phyloP scores from a whole-genome alignment of 2,888 invertebrate species.

The Pemphredon lugubris region DNA sequence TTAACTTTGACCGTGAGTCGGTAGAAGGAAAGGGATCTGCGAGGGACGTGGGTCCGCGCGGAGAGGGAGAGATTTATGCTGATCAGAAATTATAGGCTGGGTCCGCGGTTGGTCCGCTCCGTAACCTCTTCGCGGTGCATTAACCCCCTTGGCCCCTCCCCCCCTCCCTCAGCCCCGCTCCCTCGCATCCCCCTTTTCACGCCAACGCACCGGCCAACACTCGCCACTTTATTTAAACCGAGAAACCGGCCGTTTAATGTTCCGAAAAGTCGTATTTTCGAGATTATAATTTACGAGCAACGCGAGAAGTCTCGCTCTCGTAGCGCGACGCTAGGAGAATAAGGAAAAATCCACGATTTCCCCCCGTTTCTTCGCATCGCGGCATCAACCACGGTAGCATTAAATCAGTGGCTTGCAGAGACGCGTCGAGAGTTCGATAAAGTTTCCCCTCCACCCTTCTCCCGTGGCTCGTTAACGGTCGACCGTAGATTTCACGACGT shows the following conservation, averaged over 20 bases:
- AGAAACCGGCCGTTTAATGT: slow-evolving; percentile 68
- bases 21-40: slow-evolving; percentile 49
- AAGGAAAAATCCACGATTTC: background rate
- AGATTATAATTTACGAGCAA: slow-evolving; percentile 71
- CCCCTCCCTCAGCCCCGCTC: slow-evolving; percentile 8
- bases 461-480: slow-evolving; percentile 20
- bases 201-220: slow-evolving; percentile 21
- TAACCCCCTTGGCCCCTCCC: slow-evolving; percentile 47
- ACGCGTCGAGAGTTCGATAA: slow-evolving; percentile 19
- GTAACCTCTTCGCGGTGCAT: slow-evolving; percentile 60
- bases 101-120: slow-evolving; percentile 47
- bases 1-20: slow-evolving; percentile 65
- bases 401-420: slow-evolving; percentile 7
- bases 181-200: slow-evolving; percentile 15
- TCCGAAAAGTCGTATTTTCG: slow-evolving; percentile 71
- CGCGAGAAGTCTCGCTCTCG: background rate
- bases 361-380: too few relatives aligned
- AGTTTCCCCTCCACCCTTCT: slow-evolving; percentile 14
- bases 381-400: slow-evolving; percentile 1
- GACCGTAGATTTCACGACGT: slow-evolving; percentile 25
- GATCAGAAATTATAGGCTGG: slow-evolving; percentile 69
- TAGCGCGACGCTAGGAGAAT: background rate
- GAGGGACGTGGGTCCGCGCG: slow-evolving; percentile 41
- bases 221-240: slow-evolving; percentile 60
- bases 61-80: slow-evolving; percentile 64